phyloP scores from a whole-genome alignment of 2,797 vertebrate species.

The Bradypodion ventrale region DNA sequence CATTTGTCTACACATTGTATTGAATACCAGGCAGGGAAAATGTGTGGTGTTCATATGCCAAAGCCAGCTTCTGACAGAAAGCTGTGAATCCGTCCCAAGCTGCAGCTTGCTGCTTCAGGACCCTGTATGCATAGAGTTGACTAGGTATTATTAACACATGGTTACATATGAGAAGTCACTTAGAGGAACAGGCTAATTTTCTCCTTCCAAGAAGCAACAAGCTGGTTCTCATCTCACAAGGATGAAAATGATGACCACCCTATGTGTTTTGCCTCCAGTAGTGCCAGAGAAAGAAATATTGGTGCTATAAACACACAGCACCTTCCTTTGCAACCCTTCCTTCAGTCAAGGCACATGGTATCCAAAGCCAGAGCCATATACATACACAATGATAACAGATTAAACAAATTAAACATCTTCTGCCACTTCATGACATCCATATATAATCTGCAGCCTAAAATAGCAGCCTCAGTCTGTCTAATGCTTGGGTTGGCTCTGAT shows the following conservation, averaged over 20 bases:
- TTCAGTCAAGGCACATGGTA: not conserved
- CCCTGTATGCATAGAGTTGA: not conserved
- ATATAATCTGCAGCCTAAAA: not conserved
- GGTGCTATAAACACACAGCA: too few species aligned
- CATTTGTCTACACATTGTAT: not conserved
- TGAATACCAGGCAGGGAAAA: not conserved
- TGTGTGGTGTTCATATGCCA: not conserved
- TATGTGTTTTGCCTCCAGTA: not conserved
- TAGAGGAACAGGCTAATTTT: too few species aligned
- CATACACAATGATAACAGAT: not conserved
- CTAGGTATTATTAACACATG: too few species aligned
- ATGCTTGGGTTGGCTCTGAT: not conserved
- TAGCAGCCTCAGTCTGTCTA: not conserved
- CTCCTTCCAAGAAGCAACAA: not conserved
- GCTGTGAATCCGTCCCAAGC: not conserved
- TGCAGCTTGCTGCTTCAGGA: not conserved
- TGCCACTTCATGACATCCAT: not conserved
- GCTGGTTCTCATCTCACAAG: not conserved
- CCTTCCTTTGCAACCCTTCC: not conserved
- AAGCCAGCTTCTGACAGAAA: not conserved
- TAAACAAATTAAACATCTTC: not conserved
- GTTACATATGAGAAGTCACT: not conserved
- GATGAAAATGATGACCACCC: not conserved
- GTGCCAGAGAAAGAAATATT: not conserved
- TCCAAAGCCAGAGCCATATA: not conserved